Evolutionary conservation across 1,140 invertebrate genomes (phyloP), one percentile per base, ranked within the genome.

Genomic region (Sipha flava): DNA sequence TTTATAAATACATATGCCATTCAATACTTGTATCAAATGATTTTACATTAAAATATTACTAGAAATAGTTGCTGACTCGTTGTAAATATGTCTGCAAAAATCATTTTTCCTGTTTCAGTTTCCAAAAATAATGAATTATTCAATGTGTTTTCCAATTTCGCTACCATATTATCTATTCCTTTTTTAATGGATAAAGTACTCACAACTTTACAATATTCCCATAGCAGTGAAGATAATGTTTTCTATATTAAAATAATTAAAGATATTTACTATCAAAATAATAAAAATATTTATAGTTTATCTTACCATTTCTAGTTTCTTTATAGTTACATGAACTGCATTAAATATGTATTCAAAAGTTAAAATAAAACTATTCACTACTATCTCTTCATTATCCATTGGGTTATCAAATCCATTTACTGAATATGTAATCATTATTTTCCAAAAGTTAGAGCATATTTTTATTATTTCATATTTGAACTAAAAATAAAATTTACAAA

Each of bases 181-280:
- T 77, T 26, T 57, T 59, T 14, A 40, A 43, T 77, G 34, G 34
- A 40, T 23, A 77, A 59, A 37, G 21, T 9, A 6, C 18, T 40
- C 21, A 77, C 14, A 59, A 16, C 1, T 43, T 77, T 77, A 3
- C 73, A 59, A 43, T 59, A 59, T 26, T 77, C 73, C n/a, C 37
- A 59, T 3, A 77, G 1, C 40, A 77, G n/a, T 26, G 52, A 21
- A 37, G 52, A 57, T 37, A 77, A 10, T 59, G 37, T 37, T 77
- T 77, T 77, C 73, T 77, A n/a, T 29, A 73, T 54, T 5, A 59
- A 77, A 77, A 70, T 26, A 70, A 29, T n/a, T n/a, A n/a, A 47
- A n/a, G 10, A 23, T 16, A n/a, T 40, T 40, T 29, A n/a, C 3
- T 29, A 31, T 9, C 37, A 5, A 29, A 29, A 29, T 21, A 52